Percentiles rank a stretch among this genome's conserved stretches.
phyloP scores from a whole-genome alignment of 2,113 vertebrate genomes.

The Oxyruncus cristatus region DNA sequence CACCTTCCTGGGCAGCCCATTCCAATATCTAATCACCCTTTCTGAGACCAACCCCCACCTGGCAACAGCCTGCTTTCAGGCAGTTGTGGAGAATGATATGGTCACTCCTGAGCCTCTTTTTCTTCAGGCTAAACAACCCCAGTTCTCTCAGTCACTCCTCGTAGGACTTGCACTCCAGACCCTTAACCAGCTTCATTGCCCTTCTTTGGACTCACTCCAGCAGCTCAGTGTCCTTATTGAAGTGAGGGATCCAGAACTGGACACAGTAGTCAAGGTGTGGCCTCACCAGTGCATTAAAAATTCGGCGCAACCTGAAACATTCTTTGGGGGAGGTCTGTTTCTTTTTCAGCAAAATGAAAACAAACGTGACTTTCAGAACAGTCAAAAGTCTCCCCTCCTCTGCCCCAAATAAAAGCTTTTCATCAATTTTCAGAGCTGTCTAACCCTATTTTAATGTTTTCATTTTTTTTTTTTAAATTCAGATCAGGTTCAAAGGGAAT shows the following conservation, averaged over 20 bases:
- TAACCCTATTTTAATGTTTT: neutral
- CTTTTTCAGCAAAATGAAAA: neutral
- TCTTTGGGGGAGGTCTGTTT: neutral
- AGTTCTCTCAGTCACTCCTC: neutral
- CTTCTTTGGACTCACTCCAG: neutral
- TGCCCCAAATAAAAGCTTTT: neutral
- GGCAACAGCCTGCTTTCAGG: neutral
- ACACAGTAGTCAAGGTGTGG: neutral
- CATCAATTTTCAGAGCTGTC: neutral
- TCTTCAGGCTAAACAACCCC: neutral
- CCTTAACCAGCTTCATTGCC: neutral
- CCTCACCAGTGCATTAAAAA: neutral
- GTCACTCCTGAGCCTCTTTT: neutral
- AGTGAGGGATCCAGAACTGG: neutral
- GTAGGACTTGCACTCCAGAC: neutral
- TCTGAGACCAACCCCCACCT: neutral
- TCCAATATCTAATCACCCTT: neutral
- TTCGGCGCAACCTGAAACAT: neutral
- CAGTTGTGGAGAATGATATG: neutral
- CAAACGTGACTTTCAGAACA: neutral
- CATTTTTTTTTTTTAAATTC: neutral
- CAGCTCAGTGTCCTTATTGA: neutral
- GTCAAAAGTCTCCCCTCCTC: neutral
- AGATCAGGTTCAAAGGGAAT: conserved; percentile 40
- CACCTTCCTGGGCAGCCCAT: neutral